Conservation (phyloP, 2,888 invertebrate species). For the Lacanobia wlatinum region DNA sequence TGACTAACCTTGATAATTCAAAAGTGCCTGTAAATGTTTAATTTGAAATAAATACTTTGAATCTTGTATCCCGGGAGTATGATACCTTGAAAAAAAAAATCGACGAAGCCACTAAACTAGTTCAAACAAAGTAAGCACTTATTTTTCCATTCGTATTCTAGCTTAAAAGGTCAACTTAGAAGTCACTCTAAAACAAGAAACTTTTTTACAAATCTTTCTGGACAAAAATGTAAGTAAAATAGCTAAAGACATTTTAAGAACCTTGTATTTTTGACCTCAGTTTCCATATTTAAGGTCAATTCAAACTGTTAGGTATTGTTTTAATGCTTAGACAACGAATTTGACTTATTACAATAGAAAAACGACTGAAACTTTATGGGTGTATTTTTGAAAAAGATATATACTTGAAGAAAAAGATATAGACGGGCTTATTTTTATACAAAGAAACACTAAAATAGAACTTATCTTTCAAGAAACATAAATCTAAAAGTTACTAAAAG, state of each 20-base stretch:
- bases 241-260: conserved; percentile 33
- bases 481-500: not conserved
- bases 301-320: conserved; percentile 53
- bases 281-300: conserved; percentile 57
- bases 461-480: not conserved
- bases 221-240: conserved; percentile 1
- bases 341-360: not conserved
- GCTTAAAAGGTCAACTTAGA: not conserved
- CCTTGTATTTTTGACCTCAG: conserved; percentile 62
- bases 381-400: not conserved
- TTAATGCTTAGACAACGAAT: conserved; percentile 23
- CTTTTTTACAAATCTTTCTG: not conserved
- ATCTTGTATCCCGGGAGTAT: not conserved
- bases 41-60: too few relatives aligned
- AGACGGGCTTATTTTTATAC: too few relatives aligned
- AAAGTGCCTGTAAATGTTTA: too few relatives aligned
- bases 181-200: not conserved
- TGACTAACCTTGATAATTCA: too few relatives aligned
- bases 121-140: not conserved
- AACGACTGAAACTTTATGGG: not conserved
- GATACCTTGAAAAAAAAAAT: not conserved
- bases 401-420: too few relatives aligned
- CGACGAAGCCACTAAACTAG: not conserved
- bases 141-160: too few relatives aligned
- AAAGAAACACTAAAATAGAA: too few relatives aligned